A percentile compares a stretch with the other conserved stretches of the same genome.
Evolutionary conservation across 1,140 invertebrate genomes (phyloP).

Genomic region (Leucophenga varia): DNA sequence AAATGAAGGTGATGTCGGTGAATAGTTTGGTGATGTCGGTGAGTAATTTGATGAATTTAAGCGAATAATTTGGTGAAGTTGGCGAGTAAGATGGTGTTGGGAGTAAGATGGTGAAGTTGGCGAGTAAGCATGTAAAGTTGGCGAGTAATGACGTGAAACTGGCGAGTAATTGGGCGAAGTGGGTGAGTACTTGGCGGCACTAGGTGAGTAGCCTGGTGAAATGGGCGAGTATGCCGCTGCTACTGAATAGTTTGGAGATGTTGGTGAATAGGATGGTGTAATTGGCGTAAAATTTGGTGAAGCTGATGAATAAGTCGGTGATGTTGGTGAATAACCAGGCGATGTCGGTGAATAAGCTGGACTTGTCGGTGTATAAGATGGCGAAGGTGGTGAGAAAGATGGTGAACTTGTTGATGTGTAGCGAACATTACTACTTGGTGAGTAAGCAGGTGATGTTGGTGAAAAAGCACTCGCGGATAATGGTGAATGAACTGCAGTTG

Average conservation of each 20-base stretch:
- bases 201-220: slow-evolving; percentile 69
- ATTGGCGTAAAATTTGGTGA: slow-evolving; percentile 56
- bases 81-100: slow-evolving; percentile 60
- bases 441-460: not conserved
- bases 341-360: slow-evolving; percentile 79
- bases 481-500: too few species aligned
- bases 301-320: slow-evolving; percentile 71
- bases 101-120: slow-evolving; percentile 1
- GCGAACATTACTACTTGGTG: not conserved
- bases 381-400: slow-evolving; percentile 89
- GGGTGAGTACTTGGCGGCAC: slow-evolving; percentile 70
- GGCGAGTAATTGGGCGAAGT: slow-evolving; percentile 60
- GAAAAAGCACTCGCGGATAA: too few species aligned
- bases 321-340: slow-evolving; percentile 69
- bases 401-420: not conserved
- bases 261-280: slow-evolving; percentile 82
- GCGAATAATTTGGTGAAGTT: slow-evolving; percentile 61
- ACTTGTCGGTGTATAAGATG: slow-evolving; percentile 80
- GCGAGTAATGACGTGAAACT: too few species aligned
- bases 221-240: slow-evolving; percentile 74
- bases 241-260: slow-evolving; percentile 72
- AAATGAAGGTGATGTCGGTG: slow-evolving; percentile 54
- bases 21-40: slow-evolving; percentile 72
- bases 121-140: slow-evolving; percentile 1
- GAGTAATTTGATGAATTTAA: slow-evolving; percentile 72